Evolutionary conservation across 2,113 vertebrate genomes (phyloP), one percentile per base, ranked within the genome.

Genomic region (Bambusicola thoracicus): DNA sequence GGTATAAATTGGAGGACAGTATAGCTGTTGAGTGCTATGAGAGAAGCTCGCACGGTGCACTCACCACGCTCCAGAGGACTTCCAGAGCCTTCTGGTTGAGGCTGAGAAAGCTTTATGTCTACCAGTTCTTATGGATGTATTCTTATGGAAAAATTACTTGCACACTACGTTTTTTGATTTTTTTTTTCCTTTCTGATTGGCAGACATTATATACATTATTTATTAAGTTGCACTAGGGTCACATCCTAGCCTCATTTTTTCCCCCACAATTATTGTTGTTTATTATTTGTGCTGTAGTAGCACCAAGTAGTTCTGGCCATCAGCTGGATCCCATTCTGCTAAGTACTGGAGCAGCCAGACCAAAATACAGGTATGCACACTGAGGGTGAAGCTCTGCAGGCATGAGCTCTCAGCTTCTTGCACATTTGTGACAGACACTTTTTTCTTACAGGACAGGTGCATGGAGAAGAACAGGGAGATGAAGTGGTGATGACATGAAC

Each of bases 121-220:
- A 43, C 21, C 34, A 55, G 8, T 27, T 34, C 43, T 44, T 63
- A 38, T 2, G 25, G 46, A 29, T 16, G 15, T 53, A 53, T 29
- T 53, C 27, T 53, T 53, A 53, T 30, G 27, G 90, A 87, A 73
- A 6, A 86, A 72, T 73, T 79, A 48, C 70, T 41, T 75, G 53
- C 61, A 84, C 32, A 56, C 13, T n/a, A 36, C 5, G 5, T 11
- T 56, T 11, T 56, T n/a, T 40, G 6, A 15, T 1, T 29, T 59
- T 73, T 2, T 30, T 67, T 86, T 90, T 13, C 20, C 13, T 63
- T 38, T 81, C 58, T 77, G 70, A 85, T 29, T 87, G 74, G 70
- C 83, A 93, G 70, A 73, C 69, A 83, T 88, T 77, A 46, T 15
- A 89, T 92, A 53, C 77, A 90, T 90, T 92, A 92, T 92, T 95